These are phyloP conservation scores for Petromus typicus DNA, from an alignment of 2,113 vertebrate species.

Conservation along the genomic window DNA sequence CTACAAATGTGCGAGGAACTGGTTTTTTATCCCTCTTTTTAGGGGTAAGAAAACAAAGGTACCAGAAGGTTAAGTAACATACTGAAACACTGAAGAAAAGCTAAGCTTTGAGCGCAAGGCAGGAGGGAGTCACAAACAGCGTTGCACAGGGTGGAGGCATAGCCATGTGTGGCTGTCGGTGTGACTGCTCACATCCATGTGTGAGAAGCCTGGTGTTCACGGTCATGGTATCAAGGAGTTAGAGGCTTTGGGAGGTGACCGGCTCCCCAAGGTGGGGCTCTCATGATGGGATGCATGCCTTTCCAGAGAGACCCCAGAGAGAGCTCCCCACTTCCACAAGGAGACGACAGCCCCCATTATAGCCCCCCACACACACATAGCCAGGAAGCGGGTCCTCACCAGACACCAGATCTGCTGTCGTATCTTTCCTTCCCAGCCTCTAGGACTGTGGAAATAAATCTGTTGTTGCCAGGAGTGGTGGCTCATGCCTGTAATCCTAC, in stretches of 20 bases:
- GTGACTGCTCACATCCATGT: background rate
- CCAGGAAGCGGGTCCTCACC: background rate
- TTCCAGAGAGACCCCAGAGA: background rate
- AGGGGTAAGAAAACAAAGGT: background rate
- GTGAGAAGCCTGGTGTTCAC: background rate
- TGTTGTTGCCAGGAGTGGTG: too few species aligned
- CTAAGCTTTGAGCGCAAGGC: background rate
- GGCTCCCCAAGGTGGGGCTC: background rate
- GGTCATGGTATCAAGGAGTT: background rate
- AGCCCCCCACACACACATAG: too few species aligned
- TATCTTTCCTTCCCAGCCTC: background rate
- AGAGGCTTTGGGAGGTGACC: background rate
- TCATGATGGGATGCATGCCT: background rate
- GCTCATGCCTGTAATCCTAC: too few species aligned
- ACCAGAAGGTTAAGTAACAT: background rate
- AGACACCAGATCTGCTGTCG: background rate
- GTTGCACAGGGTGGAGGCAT: background rate
- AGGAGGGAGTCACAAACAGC: background rate
- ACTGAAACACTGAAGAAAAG: background rate
- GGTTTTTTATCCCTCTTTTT: background rate
- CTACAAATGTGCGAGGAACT: background rate
- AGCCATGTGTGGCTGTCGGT: background rate
- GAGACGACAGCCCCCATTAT: too few species aligned
- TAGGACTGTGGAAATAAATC: background rate
- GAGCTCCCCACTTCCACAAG: background rate